phyloP scores from a whole-genome alignment of 2,888 invertebrate species.

The Acanthosepion esculentum region DNA sequence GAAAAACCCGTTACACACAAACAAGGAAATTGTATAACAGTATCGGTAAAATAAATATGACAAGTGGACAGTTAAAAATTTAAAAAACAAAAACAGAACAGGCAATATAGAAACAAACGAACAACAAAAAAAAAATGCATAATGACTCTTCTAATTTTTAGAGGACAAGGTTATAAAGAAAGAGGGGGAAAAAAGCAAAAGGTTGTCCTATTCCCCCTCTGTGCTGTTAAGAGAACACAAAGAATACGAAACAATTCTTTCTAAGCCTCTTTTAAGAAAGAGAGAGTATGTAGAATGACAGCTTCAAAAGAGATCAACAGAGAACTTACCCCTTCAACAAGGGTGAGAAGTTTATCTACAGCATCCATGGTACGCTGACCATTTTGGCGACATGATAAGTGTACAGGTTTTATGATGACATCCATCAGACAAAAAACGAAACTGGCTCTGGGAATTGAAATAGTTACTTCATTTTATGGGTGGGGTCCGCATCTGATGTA shows the following conservation, averaged over 20 bases:
- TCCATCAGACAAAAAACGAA: background rate
- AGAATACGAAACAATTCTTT: background rate
- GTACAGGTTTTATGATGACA: background rate
- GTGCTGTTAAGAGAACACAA: background rate
- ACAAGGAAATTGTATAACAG: background rate
- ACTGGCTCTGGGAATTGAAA: background rate
- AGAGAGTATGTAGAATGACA: background rate
- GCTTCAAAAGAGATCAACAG: background rate
- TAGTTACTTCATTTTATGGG: slow-evolving; percentile 4
- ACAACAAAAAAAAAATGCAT: background rate
- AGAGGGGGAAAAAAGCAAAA: background rate
- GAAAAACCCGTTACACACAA: background rate
- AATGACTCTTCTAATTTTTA: background rate
- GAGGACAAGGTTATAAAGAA: background rate
- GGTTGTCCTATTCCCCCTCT: background rate
- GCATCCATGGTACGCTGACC: background rate
- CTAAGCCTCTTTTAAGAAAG: background rate
- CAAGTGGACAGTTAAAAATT: background rate
- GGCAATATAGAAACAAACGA: background rate
- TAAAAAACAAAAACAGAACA: no score
- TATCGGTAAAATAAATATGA: background rate
- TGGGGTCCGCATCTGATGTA: slow-evolving; percentile 5
- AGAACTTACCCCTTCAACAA: slow-evolving; percentile 15
- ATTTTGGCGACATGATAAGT: background rate
- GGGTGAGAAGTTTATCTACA: background rate